These are phyloP conservation scores for Ornithorhynchus anatinus DNA, from an alignment of 2,113 vertebrate species.

Conservation along the genomic window DNA sequence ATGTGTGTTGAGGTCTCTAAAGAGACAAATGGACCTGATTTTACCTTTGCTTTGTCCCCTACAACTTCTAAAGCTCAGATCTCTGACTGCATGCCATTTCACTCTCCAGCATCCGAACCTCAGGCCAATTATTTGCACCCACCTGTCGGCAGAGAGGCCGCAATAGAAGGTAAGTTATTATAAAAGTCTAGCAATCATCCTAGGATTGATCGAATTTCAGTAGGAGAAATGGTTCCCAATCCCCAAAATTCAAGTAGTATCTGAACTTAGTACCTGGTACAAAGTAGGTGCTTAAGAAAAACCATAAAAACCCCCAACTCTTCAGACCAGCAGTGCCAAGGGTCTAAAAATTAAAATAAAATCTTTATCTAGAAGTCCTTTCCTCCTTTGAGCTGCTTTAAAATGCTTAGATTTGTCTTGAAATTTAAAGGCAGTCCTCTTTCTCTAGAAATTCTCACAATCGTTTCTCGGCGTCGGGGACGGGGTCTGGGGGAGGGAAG, in stretches of 20 bases:
- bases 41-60: neutral
- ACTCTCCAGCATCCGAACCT: neutral
- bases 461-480: neutral
- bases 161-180: slow-evolving; percentile 38
- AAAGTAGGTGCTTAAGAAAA: too few species aligned
- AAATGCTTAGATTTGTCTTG: neutral
- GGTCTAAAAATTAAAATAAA: neutral
- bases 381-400: neutral
- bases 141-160: neutral
- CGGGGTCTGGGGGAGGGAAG: neutral
- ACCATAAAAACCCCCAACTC: too few species aligned
- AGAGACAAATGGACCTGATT: slow-evolving; percentile 1
- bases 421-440: slow-evolving; percentile 1
- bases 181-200: neutral
- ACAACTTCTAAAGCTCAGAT: neutral
- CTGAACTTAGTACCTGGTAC: too few species aligned
- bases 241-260: too few species aligned
- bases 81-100: neutral
- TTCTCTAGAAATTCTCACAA: neutral
- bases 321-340: neutral
- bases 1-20: slow-evolving; percentile 17
- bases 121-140: neutral
- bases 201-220: neutral
- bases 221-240: too few species aligned
- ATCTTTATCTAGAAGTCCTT: neutral